Evolutionary conservation across 2,113 vertebrate species (phyloP), one percentile per base, ranked within the genome.

Genomic region (Megaptera novaeangliae): DNA sequence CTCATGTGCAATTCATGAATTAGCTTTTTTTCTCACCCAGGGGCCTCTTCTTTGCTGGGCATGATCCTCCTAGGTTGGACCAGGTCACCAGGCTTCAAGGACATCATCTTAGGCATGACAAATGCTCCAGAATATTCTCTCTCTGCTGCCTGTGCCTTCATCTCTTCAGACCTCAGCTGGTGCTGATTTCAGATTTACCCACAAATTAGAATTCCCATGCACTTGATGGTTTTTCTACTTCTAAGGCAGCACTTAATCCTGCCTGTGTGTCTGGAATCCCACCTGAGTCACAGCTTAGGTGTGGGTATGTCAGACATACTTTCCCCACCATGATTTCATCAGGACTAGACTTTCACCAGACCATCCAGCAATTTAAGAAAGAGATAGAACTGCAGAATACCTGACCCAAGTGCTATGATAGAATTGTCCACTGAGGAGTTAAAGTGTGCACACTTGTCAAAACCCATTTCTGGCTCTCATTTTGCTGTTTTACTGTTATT

Each of bases 21-120:
- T 44, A 2, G 8, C 3, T 57, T 89, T 88, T 69, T 71, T 64
- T 8, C 75, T 27, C 36, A 41, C 5, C 36, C 27, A n/a, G 13
- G 46, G 6, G 3, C 14, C 66, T 27, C 34, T 57, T 34, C 74
- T 12, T 7, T 3, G 0, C 3, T 36, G 25, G 20, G 1, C 13
- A n/a, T 7, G 39, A 21, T 20, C 68, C 13, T 11, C 27, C 14
- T 5, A 2, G 3, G 8, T 25, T n/a, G 25, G 31, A 9, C 63
- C 25, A 21, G 14, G 25, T 80, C 71, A 9, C 46, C 23, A 1
- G 11, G 29, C 83, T 88, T n/a, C 13, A 44, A 75, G n/a, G 13
- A 27, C 20, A 12, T 31, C 20, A 25, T 88, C 52, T 31, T 57
- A 77, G 15, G 23, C 3, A 0, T 34, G 20, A 4, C 11, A 66